phyloP scores from a whole-genome alignment of 2,797 vertebrate species.

The Gallinago stenura region DNA sequence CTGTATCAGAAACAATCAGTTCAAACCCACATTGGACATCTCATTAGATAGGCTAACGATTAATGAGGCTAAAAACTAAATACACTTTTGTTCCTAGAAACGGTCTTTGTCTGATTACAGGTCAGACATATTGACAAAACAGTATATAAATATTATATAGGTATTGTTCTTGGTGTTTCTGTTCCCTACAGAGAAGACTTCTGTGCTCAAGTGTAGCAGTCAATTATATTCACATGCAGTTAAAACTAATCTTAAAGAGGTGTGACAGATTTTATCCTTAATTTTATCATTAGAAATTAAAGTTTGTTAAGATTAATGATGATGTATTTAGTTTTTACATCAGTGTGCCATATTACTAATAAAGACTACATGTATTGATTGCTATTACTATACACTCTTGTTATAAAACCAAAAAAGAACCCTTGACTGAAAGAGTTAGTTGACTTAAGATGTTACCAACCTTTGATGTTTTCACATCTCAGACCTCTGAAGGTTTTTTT shows the following conservation, averaged over 20 bases:
- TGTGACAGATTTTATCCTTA: slow-evolving; percentile 10
- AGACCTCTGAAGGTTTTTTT: background rate
- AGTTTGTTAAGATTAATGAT: background rate
- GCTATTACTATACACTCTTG: background rate
- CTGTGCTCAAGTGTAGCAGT: background rate
- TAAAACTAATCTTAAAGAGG: background rate
- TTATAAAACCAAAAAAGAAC: background rate
- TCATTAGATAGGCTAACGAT: background rate
- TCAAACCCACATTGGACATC: background rate
- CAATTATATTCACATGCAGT: background rate
- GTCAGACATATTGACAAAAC: background rate
- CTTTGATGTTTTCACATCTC: background rate
- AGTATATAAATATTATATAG: background rate
- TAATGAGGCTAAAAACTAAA: background rate
- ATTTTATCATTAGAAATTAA: background rate
- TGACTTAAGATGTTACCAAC: background rate
- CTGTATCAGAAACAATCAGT: background rate
- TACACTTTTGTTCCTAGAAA: background rate
- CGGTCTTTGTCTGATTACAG: background rate
- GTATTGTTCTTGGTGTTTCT: background rate
- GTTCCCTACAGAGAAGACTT: background rate
- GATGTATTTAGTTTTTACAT: background rate
- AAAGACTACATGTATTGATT: background rate
- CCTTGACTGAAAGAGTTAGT: background rate
- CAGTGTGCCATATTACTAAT: background rate